Conservation (phyloP, 2,797 vertebrate genomes). For the Ataeniobius toweri region DNA sequence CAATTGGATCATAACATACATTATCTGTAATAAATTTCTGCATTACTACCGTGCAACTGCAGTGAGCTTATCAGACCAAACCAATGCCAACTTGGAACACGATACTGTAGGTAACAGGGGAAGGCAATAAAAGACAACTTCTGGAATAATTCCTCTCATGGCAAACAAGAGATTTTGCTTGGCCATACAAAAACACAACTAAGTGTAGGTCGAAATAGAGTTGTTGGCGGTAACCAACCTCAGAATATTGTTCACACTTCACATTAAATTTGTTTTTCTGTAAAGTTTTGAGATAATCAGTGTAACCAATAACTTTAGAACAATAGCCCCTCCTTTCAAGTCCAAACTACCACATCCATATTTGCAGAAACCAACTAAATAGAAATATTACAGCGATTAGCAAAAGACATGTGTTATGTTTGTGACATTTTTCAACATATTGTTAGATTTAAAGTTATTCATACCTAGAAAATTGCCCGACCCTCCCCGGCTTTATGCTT, state of each 20-base stretch:
- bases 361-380: not conserved
- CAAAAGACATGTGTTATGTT: not conserved
- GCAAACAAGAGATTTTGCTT: not conserved
- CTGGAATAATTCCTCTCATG: slow-evolving; percentile 7
- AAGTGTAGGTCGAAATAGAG: not conserved
- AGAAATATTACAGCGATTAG: not conserved
- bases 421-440: not conserved
- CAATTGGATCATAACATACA: not conserved
- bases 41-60: not conserved
- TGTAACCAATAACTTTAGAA: not conserved
- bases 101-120: not conserved
- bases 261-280: not conserved
- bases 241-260: not conserved
- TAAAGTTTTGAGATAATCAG: not conserved
- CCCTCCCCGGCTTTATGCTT: not conserved
- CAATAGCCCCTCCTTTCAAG: not conserved
- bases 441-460: not conserved
- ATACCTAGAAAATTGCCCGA: not conserved
- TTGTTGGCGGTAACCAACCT: not conserved
- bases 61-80: not conserved
- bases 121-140: slow-evolving; percentile 33
- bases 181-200: not conserved
- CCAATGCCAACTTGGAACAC: not conserved
- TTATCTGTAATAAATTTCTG: not conserved
- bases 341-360: not conserved